These are phyloP conservation scores for Cyclargus thomasi DNA, from an alignment of 1,140 invertebrate genomes.

Conservation along the genomic window DNA sequence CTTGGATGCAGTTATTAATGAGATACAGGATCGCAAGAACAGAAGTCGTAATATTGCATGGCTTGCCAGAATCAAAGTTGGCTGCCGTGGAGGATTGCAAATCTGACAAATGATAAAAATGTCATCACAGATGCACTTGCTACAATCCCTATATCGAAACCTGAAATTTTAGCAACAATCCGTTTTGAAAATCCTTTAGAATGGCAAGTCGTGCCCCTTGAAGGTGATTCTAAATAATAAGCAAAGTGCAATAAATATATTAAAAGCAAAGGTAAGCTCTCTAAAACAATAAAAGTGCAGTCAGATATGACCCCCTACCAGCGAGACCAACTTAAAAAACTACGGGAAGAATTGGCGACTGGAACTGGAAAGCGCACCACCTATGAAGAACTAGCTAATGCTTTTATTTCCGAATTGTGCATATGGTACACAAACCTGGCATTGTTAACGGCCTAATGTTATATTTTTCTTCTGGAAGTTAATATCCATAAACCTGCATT, in stretches of 20 bases:
- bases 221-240: neutral
- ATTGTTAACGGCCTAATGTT: constrained; percentile 3
- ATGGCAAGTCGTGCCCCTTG: neutral
- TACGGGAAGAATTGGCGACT: neutral
- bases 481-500: constrained; percentile 5
- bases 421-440: neutral
- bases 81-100: neutral
- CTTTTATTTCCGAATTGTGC: neutral
- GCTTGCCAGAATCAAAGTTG: neutral
- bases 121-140: neutral
- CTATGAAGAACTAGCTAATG: neutral
- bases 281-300: constrained; percentile 9
- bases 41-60: constrained; percentile 2
- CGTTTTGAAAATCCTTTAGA: neutral
- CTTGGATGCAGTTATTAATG: constrained; percentile 5
- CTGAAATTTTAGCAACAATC: neutral
- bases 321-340: neutral
- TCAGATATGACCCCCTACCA: constrained; percentile 2
- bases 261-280: neutral
- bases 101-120: neutral
- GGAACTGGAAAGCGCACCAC: neutral
- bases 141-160: neutral
- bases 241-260: constrained; percentile 4
- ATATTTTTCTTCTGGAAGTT: neutral
- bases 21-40: neutral